Conservation (phyloP, 2,113 vertebrate species). For the Progne subis region DNA sequence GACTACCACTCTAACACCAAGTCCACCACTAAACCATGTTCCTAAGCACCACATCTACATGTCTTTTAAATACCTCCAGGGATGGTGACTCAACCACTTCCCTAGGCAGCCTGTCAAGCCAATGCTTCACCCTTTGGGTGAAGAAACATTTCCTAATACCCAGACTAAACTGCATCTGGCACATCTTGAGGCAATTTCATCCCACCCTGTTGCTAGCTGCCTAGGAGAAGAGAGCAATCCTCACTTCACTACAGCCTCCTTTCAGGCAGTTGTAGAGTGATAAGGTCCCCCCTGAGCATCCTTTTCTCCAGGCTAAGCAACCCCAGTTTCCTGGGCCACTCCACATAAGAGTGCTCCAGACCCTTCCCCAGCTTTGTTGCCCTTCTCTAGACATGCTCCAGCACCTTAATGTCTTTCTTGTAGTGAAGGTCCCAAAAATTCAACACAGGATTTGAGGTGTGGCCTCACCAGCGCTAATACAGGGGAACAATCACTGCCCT, state of each 20-base stretch:
- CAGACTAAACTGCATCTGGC: not conserved
- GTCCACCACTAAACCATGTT: not conserved
- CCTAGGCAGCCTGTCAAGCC: not conserved
- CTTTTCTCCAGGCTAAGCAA: not conserved
- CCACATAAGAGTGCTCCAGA: too few species aligned
- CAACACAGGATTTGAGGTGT: not conserved
- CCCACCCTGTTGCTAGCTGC: not conserved
- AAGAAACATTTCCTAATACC: not conserved
- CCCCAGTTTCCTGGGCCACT: too few species aligned
- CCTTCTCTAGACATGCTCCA: not conserved
- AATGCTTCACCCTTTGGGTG: not conserved
- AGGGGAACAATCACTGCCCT: not conserved
- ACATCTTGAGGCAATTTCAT: not conserved
- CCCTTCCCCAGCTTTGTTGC: fast-evolving
- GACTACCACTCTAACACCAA: not conserved
- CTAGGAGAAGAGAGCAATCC: not conserved
- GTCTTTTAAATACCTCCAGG: not conserved
- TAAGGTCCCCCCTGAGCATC: not conserved
- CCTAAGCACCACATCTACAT: not conserved
- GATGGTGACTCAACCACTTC: not conserved
- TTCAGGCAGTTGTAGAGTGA: not conserved
- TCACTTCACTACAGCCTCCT: too few species aligned
- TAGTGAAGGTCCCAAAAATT: not conserved
- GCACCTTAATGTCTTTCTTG: not conserved
- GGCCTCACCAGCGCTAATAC: not conserved